These are phyloP conservation scores for Henricia sp. DNA, from an alignment of 53 echinoderm and acorn worm genomes.

Conservation along the genomic window DNA sequence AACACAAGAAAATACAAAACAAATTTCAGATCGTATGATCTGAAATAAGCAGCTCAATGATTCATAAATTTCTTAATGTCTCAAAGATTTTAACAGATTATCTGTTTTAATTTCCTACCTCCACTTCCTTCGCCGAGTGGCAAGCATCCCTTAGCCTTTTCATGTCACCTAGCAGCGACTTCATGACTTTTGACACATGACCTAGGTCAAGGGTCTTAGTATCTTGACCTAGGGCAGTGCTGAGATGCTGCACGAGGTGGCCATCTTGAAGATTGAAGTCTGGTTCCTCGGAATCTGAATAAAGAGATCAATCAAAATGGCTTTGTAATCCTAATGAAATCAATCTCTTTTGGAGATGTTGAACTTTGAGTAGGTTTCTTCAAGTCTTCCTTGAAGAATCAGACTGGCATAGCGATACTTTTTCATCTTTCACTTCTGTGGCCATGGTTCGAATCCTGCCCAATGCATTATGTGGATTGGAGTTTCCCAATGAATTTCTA, in stretches of 20 bases:
- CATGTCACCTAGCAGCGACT: slow-evolving; percentile 24
- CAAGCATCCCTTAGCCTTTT: slow-evolving; percentile 46
- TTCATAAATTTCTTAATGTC: too few species aligned
- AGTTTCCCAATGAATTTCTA: too few species aligned
- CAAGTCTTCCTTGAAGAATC: too few species aligned
- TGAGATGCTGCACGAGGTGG: slow-evolving; percentile 55
- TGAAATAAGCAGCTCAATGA: too few species aligned
- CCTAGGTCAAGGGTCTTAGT: slow-evolving; percentile 51
- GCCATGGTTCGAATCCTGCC: too few species aligned
- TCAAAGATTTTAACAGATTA: neutral
- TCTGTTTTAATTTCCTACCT: slow-evolving; percentile 27
- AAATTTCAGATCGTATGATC: too few species aligned
- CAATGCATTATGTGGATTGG: too few species aligned
- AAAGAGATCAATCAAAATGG: neutral
- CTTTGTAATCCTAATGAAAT: too few species aligned
- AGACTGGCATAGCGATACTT: too few species aligned
- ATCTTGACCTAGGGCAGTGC: slow-evolving; percentile 45
- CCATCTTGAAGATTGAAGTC: slow-evolving; percentile 50
- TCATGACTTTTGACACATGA: slow-evolving; percentile 43
- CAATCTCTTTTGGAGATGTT: too few species aligned
- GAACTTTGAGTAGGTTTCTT: too few species aligned
- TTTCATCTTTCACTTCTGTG: neutral
- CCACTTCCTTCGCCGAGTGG: slow-evolving; percentile 30
- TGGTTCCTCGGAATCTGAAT: neutral
- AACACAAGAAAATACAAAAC: too few species aligned